Evolutionary conservation across 2,797 vertebrate genomes (phyloP), one percentile per base, ranked within the genome.

Genomic region (Brachyalestes nurse): DNA sequence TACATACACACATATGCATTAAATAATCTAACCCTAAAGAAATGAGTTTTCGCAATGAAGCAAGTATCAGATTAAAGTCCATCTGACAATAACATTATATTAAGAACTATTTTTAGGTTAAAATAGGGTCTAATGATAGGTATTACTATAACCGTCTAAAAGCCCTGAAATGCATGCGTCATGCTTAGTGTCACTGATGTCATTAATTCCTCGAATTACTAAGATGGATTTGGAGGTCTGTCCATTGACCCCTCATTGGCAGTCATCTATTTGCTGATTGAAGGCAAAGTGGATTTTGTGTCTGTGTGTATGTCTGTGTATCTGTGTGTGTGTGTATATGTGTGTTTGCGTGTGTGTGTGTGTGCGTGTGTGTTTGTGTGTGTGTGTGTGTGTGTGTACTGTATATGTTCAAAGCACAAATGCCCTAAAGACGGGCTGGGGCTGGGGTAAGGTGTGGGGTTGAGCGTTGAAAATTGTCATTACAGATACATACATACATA

Each of bases 211-310:
- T 71, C 25, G 12, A 19, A 55, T 76, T 64, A 10, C 47, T 40
- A 40, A 76, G 25, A 64, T 62, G 21, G 53, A 80, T 77, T 82
- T 62, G 23, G 17, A 61, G 45, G 67, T 49, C 77, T 64, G 10
- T 78, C 28, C 25, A 58, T 16, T 72, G 34, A 82, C 70, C 67
- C 49, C 49, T 45, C 61, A 72, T 58, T 77, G 19, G 62, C 67
- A 72, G 67, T 8, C 57, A 62, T 61, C 42, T 72, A 53, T 53
- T 72, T 72, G 21, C 77, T 78, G 42, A 78, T 78, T 49, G 14
- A 16, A 51, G 42, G 16, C 40, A 34, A 28, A 28, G 53, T 17
- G 45, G 61, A 80, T 67, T 77, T 69, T 71, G 47, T 74, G 73
- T 53, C 14, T 47, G 14, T 72, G 57, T 77, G 51, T 69, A 40